Evolutionary conservation across 2,113 vertebrate species (phyloP).

Genomic region (Harpagus bidentatus): DNA sequence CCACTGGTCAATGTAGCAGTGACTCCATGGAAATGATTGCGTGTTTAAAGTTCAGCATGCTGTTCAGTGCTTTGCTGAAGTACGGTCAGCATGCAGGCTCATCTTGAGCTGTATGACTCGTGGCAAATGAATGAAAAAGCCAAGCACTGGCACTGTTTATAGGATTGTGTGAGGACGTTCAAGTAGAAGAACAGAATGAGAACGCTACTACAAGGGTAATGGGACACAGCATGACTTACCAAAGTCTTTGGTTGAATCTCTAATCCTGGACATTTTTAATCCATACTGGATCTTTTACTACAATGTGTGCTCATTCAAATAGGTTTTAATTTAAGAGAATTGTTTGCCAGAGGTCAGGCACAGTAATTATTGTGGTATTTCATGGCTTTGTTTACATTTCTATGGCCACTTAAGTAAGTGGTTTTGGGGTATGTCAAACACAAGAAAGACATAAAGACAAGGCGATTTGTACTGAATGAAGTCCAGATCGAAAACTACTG

Average conservation of each 20-base stretch:
- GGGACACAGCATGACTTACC: not conserved
- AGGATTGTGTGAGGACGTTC: not conserved
- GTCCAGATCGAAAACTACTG: constrained; percentile 2
- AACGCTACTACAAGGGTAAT: not conserved
- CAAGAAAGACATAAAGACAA: not conserved
- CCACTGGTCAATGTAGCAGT: too few relatives aligned
- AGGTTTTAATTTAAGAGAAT: not conserved
- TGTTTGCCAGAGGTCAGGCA: not conserved
- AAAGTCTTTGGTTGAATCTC: not conserved
- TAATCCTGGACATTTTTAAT: not conserved
- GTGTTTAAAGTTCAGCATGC: not conserved
- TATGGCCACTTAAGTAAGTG: not conserved
- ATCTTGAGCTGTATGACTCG: accelerated
- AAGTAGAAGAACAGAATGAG: not conserved
- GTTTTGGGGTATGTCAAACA: not conserved
- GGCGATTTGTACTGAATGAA: not conserved
- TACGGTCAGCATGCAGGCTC: accelerated
- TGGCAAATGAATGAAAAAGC: not conserved
- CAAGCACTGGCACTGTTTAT: not conserved
- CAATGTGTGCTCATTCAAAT: not conserved
- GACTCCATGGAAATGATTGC: not conserved
- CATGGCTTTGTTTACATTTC: not conserved
- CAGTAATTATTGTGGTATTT: not conserved
- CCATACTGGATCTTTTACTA: not conserved
- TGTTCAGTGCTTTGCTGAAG: not conserved